Evolutionary conservation across 2,797 vertebrate species (phyloP), one percentile per base, ranked within the genome.

Genomic region (Etheostoma nigrum): DNA sequence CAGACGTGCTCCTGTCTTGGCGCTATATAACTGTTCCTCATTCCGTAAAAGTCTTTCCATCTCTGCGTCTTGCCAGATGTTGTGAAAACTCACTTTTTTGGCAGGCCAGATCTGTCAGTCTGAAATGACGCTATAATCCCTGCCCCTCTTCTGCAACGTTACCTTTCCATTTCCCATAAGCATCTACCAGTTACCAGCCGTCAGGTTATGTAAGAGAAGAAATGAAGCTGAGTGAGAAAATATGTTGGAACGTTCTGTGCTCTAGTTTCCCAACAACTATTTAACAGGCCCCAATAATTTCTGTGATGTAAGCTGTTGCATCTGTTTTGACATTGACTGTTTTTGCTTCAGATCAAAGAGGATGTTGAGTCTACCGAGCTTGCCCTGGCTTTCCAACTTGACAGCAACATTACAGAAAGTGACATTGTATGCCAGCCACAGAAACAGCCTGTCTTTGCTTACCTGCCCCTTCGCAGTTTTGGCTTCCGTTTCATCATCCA

Each of bases 401-500:
- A 76, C 18, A 48, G 36, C 8, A 47, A 69, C 42, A 51, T 51
- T 14, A 23, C 82, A 18, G 89, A 71, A 40, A 59, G 65, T 8
- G 88, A 92, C 15, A 1, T 85, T 1, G 62, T 69, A 0, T 75
- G 78, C 15, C 93, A 92, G 85, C 95, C 95, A 14, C 90, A 94
- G 65, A 95, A 95, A 83, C 95, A 96, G 68, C 95, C 94, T 0
- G 95, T 96, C 70, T 96, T 95, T 2, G 95, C 95, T 27, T 96
- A 95, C 84, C 90, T 96, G 73, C 95, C 95, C 3, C 94, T 96
- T 19, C 93, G 95, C 65, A 96, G 94, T 76, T 96, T 96, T 1
- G 95, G 95, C 40, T 96, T 96, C 57, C 95, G 95, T 58, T 96
- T 96, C 89, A 95, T 96, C 60, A 78, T 96, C 73, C 95, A 96